Conservation (phyloP, 2,888 invertebrate species). For the Parnassius mnemosyne region DNA sequence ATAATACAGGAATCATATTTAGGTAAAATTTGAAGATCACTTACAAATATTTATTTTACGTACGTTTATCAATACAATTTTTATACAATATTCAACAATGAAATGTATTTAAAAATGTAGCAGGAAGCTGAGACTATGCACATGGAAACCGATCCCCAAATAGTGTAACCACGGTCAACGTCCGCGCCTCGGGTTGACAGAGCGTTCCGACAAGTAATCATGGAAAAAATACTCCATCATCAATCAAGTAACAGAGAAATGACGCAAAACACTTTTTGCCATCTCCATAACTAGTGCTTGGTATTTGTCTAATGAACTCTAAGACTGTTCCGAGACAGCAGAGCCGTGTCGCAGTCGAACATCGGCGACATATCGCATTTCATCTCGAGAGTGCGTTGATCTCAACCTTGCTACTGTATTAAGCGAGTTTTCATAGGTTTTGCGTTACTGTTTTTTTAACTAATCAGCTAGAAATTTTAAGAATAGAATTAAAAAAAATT, state of each 20-base stretch:
- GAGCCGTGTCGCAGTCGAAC: conserved; percentile 33
- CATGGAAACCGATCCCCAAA: conserved; percentile 59
- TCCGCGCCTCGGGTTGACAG: conserved; percentile 57
- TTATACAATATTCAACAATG: no score
- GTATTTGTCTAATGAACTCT: conserved; percentile 60
- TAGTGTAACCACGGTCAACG: conserved; percentile 71
- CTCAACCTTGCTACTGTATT: conserved; percentile 35
- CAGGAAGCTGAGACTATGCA: conserved; percentile 24
- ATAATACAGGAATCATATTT: no score
- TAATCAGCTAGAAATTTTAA: conserved; percentile 25
- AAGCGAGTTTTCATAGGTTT: conserved; percentile 40
- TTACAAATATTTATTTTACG: no score
- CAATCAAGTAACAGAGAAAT: conserved; percentile 53
- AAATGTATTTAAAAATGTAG: conserved; percentile 11
- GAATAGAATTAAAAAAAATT: conserved; percentile 4
- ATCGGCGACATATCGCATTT: conserved; percentile 58
- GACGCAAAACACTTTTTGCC: conserved; percentile 67
- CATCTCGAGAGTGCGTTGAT: conserved; percentile 55
- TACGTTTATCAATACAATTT: no score
- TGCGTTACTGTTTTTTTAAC: conserved; percentile 31
- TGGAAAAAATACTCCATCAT: conserved; percentile 60
- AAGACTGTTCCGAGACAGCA: conserved; percentile 8
- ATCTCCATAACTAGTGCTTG: conserved; percentile 48
- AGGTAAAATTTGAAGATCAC: no score
- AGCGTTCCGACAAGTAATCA: conserved; percentile 67